Conservation (phyloP, 2,888 invertebrate species). For the Marasmarcha lunaedactyla region DNA sequence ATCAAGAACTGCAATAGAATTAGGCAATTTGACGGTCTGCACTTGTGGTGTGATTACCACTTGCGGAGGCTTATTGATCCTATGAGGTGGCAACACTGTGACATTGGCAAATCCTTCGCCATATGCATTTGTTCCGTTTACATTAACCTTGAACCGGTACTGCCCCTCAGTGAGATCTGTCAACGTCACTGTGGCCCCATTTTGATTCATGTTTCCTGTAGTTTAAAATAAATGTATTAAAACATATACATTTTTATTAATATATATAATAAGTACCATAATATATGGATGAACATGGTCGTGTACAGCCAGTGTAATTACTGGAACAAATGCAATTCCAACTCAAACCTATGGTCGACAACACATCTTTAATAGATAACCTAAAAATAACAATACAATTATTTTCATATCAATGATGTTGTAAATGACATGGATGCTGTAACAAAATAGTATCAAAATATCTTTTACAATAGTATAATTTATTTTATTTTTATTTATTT, state of each 20-base stretch:
- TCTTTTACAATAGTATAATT: too few relatives aligned
- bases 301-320: too few relatives aligned
- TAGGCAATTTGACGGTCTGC: conserved; percentile 90
- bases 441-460: too few relatives aligned
- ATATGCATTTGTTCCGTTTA: conserved; percentile 81
- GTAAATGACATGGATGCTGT: too few relatives aligned
- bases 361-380: too few relatives aligned
- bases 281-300: background rate
- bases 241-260: too few relatives aligned
- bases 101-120: conserved; percentile 91
- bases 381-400: too few relatives aligned
- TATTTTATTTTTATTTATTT: too few relatives aligned
- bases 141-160: conserved; percentile 87
- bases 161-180: conserved; percentile 88
- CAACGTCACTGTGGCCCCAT: conserved; percentile 84
- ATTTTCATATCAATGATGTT: too few relatives aligned
- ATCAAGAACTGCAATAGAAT: conserved; percentile 90
- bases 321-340: too few relatives aligned
- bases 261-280: conserved; percentile 6
- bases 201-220: conserved; percentile 84
- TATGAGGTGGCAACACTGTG: conserved; percentile 86
- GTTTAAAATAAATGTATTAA: too few relatives aligned
- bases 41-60: conserved; percentile 88
- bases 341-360: too few relatives aligned
- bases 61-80: conserved; percentile 85